Conservation (phyloP, 2,113 vertebrate genomes). For the Ploceus nigricollis region DNA sequence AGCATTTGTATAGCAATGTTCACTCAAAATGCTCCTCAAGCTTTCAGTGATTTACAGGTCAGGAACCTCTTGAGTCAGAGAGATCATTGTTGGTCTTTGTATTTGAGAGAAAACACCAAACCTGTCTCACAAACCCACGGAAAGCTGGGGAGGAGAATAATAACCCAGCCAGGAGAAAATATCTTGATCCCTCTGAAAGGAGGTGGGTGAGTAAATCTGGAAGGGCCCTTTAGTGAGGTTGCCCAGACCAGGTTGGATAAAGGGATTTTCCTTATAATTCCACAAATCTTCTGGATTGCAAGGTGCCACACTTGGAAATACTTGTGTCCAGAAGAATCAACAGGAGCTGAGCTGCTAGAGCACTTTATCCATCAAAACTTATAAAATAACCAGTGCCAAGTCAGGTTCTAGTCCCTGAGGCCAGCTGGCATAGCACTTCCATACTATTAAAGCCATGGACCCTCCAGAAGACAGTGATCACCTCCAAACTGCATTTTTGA, state of each 20-base stretch:
- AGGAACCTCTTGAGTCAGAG: background rate
- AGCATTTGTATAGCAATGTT: background rate
- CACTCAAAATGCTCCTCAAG: background rate
- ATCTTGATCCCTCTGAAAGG: background rate
- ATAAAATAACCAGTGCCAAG: background rate
- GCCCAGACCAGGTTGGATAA: background rate
- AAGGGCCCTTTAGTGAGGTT: background rate
- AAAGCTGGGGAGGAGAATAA: background rate
- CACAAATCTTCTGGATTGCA: background rate
- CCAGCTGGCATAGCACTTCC: background rate
- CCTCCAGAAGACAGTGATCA: background rate
- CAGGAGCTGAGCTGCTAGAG: background rate
- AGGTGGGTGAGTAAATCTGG: background rate
- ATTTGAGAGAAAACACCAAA: background rate
- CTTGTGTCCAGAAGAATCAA: background rate
- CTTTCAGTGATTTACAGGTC: background rate
- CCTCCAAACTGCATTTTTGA: background rate
- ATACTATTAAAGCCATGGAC: background rate
- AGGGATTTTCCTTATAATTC: background rate
- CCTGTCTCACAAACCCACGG: background rate
- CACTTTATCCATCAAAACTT: background rate
- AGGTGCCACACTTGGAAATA: background rate
- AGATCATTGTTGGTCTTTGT: background rate
- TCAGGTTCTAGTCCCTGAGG: background rate
- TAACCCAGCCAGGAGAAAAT: background rate